Evolutionary conservation across 2,113 vertebrate genomes (phyloP), one percentile per base, ranked within the genome.

Genomic region (Rhynchomys soricoides): DNA sequence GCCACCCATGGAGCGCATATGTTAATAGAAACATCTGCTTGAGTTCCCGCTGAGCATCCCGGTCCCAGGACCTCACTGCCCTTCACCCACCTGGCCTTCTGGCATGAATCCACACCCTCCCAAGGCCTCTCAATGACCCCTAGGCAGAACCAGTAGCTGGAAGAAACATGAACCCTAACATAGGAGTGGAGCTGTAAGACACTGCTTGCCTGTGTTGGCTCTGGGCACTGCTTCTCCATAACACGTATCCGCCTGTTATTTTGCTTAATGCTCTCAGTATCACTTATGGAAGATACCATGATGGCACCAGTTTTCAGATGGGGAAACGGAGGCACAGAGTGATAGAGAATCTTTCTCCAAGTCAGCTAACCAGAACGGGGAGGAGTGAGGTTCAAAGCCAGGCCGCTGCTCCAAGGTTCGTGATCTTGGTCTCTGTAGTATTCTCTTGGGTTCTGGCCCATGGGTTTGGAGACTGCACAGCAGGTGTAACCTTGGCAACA

Each of bases 361-460:
- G 66, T 40, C 66, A 50, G 45, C 19, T 10, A 71, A 66, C 11
- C 19, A 43, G 50, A 50, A 57, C 24, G 12, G 0, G 31, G 22
- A 1, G 43, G n/a, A 62, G n/a, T 2, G 7, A 7, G 86, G 89
- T 37, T 83, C 66, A 48, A 40, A 70, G 40, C 77, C 83, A 17
- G 77, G 34, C 19, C 2, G 21, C 40, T 9, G 26, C 19, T 29
- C 52, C 45, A 12, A 7, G 5, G 3, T 34, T 13, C 12, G 0
- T 8, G 45, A 26, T 9, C 31, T 75, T 0, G 7, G n/a, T 24
- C 16, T 5, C 26, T 0, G 0, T 0, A 29, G 22, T 4, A 3
- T 11, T 12, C 34, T 21, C 2, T 1, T 8, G 0, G 90, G 3
- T 11, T 7, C 48, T 3, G 1, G 0, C 1, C 5, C 26, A 4